Evolutionary conservation across 2,888 invertebrate genomes (phyloP), one percentile per base, ranked within the genome.

Genomic region (Drosophila lacicola): DNA sequence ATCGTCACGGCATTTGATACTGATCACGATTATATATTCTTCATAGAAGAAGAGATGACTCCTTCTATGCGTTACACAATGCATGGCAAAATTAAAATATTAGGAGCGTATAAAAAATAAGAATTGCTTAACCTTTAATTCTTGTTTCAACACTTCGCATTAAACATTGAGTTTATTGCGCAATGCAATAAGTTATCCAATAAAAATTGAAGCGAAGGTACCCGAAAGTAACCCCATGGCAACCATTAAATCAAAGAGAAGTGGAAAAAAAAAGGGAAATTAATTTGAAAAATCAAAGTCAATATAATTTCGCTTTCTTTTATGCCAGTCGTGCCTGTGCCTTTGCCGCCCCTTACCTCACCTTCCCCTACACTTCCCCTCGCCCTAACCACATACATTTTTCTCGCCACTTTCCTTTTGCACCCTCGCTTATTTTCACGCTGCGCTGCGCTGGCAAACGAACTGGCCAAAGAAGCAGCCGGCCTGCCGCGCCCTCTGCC

Each of bases 241-340:
- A 44, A 45, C n/a, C 42, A 44, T 74, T 58, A 56, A 61, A 13
- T 58, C 57, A 61, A 70, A 70, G 60, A n/a, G 53, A 14, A 57
- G 6, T n/a, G 8, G 13, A 39, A 50, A 36, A 19, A 19, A 56
- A 49, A 54, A 64, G 51, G 53, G 49, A 77, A 83, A 84, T 84
- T 87, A 65, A 84, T 73, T 83, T 79, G 61, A 53, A 70, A 79
- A 71, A 83, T 83, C 88, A 83, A 83, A 88, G 88, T 83, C 83
- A 88, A 88, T 82, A 83, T 62, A 83, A 83, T 73, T 88, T 88
- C 78, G 70, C 78, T 86, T 83, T 82, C 80, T 71, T 80, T 78
- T 71, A 60, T 68, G 72, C 50, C 60, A 65, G 67, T 74, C 47
- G 44, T 44, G 51, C 14, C 44, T 21, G 8, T 29, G n/a, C 34